Conservation (phyloP, 2,888 invertebrate genomes). For the Cerastis rubricosa region DNA sequence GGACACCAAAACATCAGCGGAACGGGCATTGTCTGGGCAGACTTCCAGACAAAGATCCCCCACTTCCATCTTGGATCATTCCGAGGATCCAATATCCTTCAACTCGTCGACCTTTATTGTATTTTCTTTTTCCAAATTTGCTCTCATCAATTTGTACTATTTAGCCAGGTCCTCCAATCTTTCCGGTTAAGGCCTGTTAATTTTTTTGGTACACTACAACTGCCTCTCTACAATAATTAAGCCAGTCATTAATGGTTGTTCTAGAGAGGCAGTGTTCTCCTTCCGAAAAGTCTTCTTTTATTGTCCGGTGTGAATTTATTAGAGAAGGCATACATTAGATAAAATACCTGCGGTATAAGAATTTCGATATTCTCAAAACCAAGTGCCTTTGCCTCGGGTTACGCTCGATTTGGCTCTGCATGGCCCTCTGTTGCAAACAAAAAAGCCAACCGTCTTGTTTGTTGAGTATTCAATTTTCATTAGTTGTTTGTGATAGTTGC, state of each 20-base stretch:
- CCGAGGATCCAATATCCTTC: conserved; percentile 1
- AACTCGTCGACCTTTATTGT: not conserved
- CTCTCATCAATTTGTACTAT: not conserved
- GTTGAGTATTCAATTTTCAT: not conserved
- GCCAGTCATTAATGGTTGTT: not conserved
- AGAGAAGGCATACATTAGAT: no score
- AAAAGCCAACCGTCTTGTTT: conserved; percentile 8
- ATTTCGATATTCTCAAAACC: no score
- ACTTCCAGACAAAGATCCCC: not conserved
- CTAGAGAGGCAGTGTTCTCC: conserved; percentile 4
- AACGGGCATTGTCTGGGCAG: not conserved
- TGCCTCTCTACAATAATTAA: conserved; percentile 1
- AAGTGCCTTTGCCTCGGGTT: not conserved
- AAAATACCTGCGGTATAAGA: no score
- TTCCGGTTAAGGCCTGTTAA: not conserved
- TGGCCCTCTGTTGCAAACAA: not conserved
- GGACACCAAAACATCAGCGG: conserved; percentile 1
- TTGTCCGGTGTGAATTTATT: not conserved
- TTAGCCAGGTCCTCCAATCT: not conserved
- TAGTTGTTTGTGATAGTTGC: not conserved
- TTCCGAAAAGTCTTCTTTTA: not conserved
- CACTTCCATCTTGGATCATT: conserved; percentile 3
- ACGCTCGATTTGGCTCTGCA: not conserved
- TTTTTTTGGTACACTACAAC: not conserved
- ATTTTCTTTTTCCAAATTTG: not conserved